Conservation (phyloP, 2,797 vertebrate species). For the Amphiprion clarkii region DNA sequence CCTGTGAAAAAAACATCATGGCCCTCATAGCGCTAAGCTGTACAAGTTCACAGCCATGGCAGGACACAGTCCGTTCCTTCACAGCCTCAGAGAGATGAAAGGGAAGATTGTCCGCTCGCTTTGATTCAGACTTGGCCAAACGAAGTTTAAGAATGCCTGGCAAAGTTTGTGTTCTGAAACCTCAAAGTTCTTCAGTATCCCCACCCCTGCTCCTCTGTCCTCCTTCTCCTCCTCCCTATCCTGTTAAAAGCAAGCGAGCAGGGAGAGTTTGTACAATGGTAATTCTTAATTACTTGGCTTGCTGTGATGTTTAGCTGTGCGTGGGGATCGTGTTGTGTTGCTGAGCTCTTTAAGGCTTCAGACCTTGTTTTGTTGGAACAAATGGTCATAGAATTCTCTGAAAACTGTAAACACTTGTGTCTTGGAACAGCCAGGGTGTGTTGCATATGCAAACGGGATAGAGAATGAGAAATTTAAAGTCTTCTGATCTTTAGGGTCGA, state of each 20-base stretch:
- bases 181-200: slow-evolving; percentile 63
- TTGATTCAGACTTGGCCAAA: slow-evolving; percentile 77
- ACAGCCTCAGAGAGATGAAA: slow-evolving; percentile 80
- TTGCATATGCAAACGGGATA: slow-evolving; percentile 13
- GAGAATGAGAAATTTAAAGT: slow-evolving; percentile 11
- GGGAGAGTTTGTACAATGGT: slow-evolving; percentile 62
- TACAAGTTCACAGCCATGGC: slow-evolving; percentile 82
- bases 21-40: slow-evolving; percentile 82
- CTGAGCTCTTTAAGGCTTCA: slow-evolving; percentile 48
- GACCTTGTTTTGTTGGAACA: slow-evolving; percentile 55
- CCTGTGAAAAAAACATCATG: slow-evolving; percentile 57
- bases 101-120: slow-evolving; percentile 75
- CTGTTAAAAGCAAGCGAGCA: slow-evolving; percentile 54
- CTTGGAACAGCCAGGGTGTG: slow-evolving; percentile 10
- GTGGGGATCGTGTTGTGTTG: slow-evolving; percentile 46
- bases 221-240: slow-evolving; percentile 18
- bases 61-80: slow-evolving; percentile 81
- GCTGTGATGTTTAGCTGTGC: slow-evolving; percentile 62
- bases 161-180: slow-evolving; percentile 76
- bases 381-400: slow-evolving; percentile 46
- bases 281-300: slow-evolving; percentile 76
- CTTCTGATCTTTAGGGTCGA: neutral
- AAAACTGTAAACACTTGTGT: slow-evolving; percentile 51
- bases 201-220: slow-evolving; percentile 27
- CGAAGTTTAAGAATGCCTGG: slow-evolving; percentile 72